phyloP scores from a whole-genome alignment of 2,113 vertebrate genomes.

The Patagioenas fasciata region DNA sequence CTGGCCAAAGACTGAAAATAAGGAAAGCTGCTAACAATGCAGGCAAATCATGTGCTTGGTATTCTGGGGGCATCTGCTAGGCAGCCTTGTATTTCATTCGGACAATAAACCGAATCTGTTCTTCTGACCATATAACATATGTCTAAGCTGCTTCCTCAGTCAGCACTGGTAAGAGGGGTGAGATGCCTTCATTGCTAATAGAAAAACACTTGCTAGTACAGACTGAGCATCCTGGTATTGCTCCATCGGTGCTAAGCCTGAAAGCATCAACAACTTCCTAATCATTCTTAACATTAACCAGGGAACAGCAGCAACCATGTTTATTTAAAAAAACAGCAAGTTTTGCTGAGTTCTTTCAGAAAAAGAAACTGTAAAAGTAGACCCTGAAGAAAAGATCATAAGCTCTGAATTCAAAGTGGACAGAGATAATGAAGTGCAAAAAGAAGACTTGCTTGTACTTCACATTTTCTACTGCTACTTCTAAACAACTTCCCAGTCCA shows the following conservation, averaged over 20 bases:
- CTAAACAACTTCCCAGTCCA: neutral
- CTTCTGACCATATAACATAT: neutral
- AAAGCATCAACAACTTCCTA: neutral
- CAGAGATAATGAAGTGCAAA: neutral
- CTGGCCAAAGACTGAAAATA: neutral
- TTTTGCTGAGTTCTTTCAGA: neutral
- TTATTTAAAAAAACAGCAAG: neutral
- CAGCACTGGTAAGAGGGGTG: neutral
- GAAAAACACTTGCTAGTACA: neutral
- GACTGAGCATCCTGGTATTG: neutral
- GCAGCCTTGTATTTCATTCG: neutral
- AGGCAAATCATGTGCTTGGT: neutral
- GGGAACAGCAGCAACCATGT: neutral
- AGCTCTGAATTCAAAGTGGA: neutral
- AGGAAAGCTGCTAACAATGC: neutral
- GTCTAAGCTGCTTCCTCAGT: neutral
- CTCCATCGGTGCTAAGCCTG: neutral
- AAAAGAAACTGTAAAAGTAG: neutral
- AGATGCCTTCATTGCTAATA: neutral
- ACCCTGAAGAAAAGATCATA: neutral
- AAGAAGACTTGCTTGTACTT: neutral
- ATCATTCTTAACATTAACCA: neutral
- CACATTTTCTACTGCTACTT: neutral
- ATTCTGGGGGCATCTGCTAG: neutral
- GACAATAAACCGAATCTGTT: neutral